Evolutionary conservation across 2,113 vertebrate genomes (phyloP).

Genomic region (Oenanthe oenanthe): DNA sequence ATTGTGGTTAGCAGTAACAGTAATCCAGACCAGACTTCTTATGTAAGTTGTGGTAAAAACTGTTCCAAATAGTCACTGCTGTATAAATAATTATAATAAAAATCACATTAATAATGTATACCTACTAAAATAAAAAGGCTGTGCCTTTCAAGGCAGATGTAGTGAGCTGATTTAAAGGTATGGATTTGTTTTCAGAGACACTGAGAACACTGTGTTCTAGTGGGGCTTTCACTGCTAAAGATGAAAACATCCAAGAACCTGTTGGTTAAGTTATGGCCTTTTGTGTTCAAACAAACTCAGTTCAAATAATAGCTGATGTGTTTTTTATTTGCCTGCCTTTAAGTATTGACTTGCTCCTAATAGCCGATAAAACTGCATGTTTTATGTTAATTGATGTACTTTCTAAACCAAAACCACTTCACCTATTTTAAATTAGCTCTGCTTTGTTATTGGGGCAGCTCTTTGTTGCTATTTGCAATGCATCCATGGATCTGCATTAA

Average conservation of each 20-base stretch:
- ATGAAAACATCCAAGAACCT: not conserved
- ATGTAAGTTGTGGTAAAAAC: not conserved
- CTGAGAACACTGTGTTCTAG: not conserved
- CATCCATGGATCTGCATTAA: not conserved
- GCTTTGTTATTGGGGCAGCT: not conserved
- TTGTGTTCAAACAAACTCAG: not conserved
- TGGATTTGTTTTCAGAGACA: not conserved
- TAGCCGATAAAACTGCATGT: not conserved
- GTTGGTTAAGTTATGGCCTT: not conserved
- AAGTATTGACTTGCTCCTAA: not conserved
- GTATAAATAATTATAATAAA: not conserved
- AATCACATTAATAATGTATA: not conserved
- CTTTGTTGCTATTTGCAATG: not conserved
- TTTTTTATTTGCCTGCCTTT: constrained; percentile 13
- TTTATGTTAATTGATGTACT: not conserved
- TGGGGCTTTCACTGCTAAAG: not conserved
- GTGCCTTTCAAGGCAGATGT: not conserved
- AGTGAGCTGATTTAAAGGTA: not conserved
- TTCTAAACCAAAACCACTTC: not conserved
- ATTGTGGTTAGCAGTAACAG: not conserved
- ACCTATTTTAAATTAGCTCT: not conserved
- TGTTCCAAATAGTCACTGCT: not conserved
- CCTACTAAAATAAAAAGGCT: not conserved
- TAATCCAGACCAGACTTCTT: not conserved
- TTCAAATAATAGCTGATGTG: not conserved